Evolutionary conservation across 2,888 invertebrate species (phyloP), one percentile per base, ranked within the genome.

Genomic region (Cephus nigrinus): DNA sequence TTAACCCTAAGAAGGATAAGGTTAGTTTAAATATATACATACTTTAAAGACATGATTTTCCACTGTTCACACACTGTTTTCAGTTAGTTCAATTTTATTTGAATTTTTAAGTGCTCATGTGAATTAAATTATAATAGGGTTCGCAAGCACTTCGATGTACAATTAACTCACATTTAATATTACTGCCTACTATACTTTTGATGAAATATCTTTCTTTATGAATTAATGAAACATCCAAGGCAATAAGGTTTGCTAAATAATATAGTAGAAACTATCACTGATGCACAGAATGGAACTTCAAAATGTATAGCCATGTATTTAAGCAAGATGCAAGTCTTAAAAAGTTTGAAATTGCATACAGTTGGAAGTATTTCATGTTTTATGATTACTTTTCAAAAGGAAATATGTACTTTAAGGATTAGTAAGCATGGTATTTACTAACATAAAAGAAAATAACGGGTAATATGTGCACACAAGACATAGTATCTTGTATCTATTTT

Each of bases 1-100:
- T 87, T 91, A 89, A 88, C 88, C 90, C 91, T 90, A 85, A 81
- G 79, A 85, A 82, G 78, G 84, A 79, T 81, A 88, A 89, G 90
- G 90, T 90, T 80, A 82, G 81, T 76, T 31, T 55, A 55, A 55
- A 2, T 23, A 0, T 23, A 23, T 55, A 55, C 23, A 55, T 55
- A 55, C 23, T 55, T 55, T 9, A 55, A 55, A 15, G 9, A 5
- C 3, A 55, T 15, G 2, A 55, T 55, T 23, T 23, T 15, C 15
- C 9, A 9, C 23, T 55, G 1, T 23, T 2, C 0, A 55, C 9
- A 23, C 15, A 23, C 4, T 55, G 9, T 23, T 23, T 23, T 55
- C 23, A 55, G 55, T 55, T 55, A 55, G 0, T 55, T 55, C 0
- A 55, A 23, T 23, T 23, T 55, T 9, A 23, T 55, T 55, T 9